Base-by-base conservation (phyloP, 2,113 vertebrate genomes). In the Antechinus stuartii region DNA sequence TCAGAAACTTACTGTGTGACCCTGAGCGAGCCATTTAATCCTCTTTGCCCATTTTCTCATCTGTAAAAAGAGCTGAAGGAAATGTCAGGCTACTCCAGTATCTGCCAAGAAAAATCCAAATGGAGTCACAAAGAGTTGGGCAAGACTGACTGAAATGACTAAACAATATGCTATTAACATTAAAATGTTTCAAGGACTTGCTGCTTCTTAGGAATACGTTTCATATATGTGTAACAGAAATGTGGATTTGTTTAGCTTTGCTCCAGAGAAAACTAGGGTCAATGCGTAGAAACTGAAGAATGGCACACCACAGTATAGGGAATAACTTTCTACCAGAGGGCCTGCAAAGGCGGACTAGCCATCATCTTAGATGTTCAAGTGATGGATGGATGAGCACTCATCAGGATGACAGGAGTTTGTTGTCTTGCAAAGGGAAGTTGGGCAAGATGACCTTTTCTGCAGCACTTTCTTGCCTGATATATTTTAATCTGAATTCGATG, bases 1-100 rank as follows among this genome's bases (percentile, higher is more conserved):
- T 84, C 68, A 76, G n/a, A 5, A 30, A 90, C 56, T 96, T 68
- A n/a, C 11, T 95, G 54, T 76, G 56, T 61, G 52, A 95, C 42
- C 52, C 91, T 54, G 35, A 89, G 52, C 92, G 92, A 90, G 23
- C 27, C 90, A 47, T 35, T 53, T 92, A 93, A 84, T 30, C 94
- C 42, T 91, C 42, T 19, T 19, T 49, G 46, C 50, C n/a, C 30
- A 16, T 56, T 91, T 89, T 30, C 91, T 89, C 84, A 92, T 30
- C 57, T 90, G 96, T 24, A 49, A 95, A 93, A 93, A 54, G 68
- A 42, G 6, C 7, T 84, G 19, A 23, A 56, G n/a, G 26, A 24
- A 89, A 12, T 90, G 89, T 47, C 0, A 84, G 42, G 22, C 6
- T 19, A n/a, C 35, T 84, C 68, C 19, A 42, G 35, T 22, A 84